Base-by-base conservation (phyloP, 2,888 invertebrate genomes). In the Spisula subtruncata region DNA sequence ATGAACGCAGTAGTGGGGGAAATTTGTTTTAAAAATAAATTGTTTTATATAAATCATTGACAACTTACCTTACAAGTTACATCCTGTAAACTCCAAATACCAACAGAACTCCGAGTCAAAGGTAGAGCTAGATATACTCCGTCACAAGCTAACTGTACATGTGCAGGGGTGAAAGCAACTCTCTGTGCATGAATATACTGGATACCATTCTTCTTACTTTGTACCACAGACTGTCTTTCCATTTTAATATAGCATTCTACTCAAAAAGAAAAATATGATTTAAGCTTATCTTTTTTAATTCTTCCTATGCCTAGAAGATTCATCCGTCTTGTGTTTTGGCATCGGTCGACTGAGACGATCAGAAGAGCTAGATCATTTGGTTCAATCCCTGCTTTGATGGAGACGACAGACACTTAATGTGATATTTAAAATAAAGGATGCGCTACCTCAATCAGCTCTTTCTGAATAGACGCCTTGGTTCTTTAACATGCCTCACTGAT, bases 21-120 rank as follows among this genome's bases (percentile, higher is more conserved):
- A 6, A 51, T 5, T 48, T 48, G 8, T 48, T 48, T 5, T 56
- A 16, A 5, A n/a, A 56, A 56, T 4, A n/a, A 5, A 56, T 16
- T 25, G 25, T 8, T 79, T 79, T 25, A 79, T 18, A 10, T 14
- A 48, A 81, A 25, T 46, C 4, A 32, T 35, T 35, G 25, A 32
- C 5, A 32, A 75, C 75, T 41, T 83, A 95, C 95, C 94, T 95
- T 94, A 75, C 87, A 93, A 1, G 93, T 84, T 0, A 94, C 46
- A 87, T 95, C 93, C 71, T 94, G 93, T 51, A 95, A 87, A 88
- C 94, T 94, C 96, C 95, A 96, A 16, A 96, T 93, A 18, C 95
- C 96, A n/a, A 96, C 89, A 10, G 93, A 89, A 66, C 93, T 94
- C 84, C 94, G 91, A 6, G 95, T 93, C 5, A 94, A 81, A 6